Base-by-base conservation (phyloP, 2,113 vertebrate species). In the Epinephelus lanceolatus region DNA sequence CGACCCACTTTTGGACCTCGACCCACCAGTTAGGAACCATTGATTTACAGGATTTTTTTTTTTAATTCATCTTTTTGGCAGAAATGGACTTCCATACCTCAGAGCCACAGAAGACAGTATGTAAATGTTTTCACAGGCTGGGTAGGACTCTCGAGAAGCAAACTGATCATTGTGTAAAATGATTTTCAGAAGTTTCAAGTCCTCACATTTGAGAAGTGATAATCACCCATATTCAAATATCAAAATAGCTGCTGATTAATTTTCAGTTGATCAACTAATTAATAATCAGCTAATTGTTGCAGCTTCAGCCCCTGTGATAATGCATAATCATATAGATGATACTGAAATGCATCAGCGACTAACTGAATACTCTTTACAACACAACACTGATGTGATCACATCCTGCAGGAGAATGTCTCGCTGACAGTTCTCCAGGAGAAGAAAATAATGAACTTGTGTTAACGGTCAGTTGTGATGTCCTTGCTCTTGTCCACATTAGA, bases 401-500 rank as follows among this genome's bases (percentile, higher is more conserved):
- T 76, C 63, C 30, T 37, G 4, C 49, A 71, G 19, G 33, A 69
- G 25, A 51, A 25, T 10, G 37, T 72, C 59, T 71, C 10, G 17
- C 5, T 68, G 45, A 61, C 25, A 19, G 13, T 63, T 76, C 74
- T 56, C 52, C 19, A 52, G 74, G 51, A 84, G 40, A 69, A 27
- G 27, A 53, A 19, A 71, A 56, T 73, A 69, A 83, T 82, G 68
- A 85, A 68, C 76, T 56, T 51, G 49, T 60, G 49, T 60, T 70
- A 70, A 40, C 79, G 61, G 72, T 76, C 77, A 74, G 30, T 51
- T 33, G 70, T 67, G 76, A 80, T 80, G 88, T 68, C 86, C 86
- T 91, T 86, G 86, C 80, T 86, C 63, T 12, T 33, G 56, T 79
- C 63, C 84, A 78, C 76, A 78, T 76, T 17, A 51, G 40, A 87